phyloP scores from a whole-genome alignment of 2,113 vertebrate genomes.

The Hydrolagus affinis region DNA sequence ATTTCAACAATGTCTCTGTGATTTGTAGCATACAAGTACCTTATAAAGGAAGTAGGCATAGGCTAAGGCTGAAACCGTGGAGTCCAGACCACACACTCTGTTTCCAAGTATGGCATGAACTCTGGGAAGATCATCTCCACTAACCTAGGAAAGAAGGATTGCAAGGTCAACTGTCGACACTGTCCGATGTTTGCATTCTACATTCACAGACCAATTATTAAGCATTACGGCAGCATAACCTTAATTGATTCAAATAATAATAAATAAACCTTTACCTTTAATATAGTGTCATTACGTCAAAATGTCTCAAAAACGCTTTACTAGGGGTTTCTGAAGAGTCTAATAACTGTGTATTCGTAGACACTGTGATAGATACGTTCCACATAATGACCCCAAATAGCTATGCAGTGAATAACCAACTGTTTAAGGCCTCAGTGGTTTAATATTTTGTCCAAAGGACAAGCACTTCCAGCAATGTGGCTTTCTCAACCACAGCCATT shows the following conservation, averaged over 20 bases:
- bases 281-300: too few species aligned
- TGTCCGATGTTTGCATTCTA: neutral
- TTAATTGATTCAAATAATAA: neutral
- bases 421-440: too few species aligned
- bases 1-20: neutral
- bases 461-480: too few species aligned
- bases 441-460: too few species aligned
- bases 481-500: too few species aligned
- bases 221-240: neutral
- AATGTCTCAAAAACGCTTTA: too few species aligned
- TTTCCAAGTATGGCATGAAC: slow-evolving; percentile 77
- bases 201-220: neutral
- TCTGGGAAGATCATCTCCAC: slow-evolving; percentile 53
- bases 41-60: slow-evolving; percentile 80
- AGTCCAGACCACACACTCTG: slow-evolving; percentile 73
- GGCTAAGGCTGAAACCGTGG: slow-evolving; percentile 72
- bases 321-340: too few species aligned
- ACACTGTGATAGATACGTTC: too few species aligned
- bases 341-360: too few species aligned
- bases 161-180: neutral
- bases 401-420: too few species aligned
- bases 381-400: too few species aligned
- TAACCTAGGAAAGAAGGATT: slow-evolving; percentile 56
- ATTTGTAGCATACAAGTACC: slow-evolving; percentile 49
- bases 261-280: too few species aligned